Evolutionary conservation across 2,113 vertebrate genomes (phyloP).

Genomic region (Chascanopsetta lugubris): DNA sequence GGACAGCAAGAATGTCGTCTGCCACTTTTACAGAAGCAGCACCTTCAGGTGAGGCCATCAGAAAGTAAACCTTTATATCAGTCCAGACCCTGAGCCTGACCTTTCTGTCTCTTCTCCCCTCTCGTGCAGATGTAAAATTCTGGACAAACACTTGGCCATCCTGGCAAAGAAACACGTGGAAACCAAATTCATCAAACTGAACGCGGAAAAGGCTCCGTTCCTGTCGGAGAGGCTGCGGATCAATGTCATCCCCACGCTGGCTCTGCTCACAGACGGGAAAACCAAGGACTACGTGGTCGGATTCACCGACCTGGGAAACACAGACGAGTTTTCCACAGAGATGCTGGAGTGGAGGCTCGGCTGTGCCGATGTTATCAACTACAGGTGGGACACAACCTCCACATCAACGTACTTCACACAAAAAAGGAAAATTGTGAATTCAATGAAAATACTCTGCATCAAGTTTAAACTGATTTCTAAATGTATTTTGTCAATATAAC

Average conservation of each 20-base stretch:
- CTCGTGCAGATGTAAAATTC: slow-evolving; percentile 89
- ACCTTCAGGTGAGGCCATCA: slow-evolving; percentile 87
- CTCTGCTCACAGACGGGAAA: slow-evolving; percentile 92
- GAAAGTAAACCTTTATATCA: neutral
- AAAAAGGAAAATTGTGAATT: neutral
- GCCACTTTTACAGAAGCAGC: slow-evolving; percentile 96
- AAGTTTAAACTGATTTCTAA: too few species aligned
- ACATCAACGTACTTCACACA: neutral
- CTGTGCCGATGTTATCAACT: slow-evolving; percentile 89
- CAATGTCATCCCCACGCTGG: slow-evolving; percentile 93
- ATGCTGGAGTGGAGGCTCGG: slow-evolving; percentile 96
- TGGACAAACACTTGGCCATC: slow-evolving; percentile 91
- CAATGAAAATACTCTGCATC: too few species aligned
- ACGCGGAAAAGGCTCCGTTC: slow-evolving; percentile 96
- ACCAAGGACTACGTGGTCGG: slow-evolving; percentile 95
- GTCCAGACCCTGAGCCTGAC: neutral
- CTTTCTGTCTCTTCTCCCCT: neutral
- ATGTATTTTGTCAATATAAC: too few species aligned
- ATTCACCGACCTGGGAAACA: slow-evolving; percentile 94
- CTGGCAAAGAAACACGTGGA: slow-evolving; percentile 96
- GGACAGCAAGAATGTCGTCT: slow-evolving; percentile 95
- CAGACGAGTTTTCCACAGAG: slow-evolving; percentile 95
- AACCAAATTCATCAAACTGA: slow-evolving; percentile 97
- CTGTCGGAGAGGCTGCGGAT: slow-evolving; percentile 92
- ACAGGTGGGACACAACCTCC: slow-evolving; percentile 83